Percentiles rank a stretch among this genome's conserved stretches.
These are phyloP conservation scores for Teleogryllus occipitalis DNA, from an alignment of 1,140 invertebrate species.

Conservation along the genomic window DNA sequence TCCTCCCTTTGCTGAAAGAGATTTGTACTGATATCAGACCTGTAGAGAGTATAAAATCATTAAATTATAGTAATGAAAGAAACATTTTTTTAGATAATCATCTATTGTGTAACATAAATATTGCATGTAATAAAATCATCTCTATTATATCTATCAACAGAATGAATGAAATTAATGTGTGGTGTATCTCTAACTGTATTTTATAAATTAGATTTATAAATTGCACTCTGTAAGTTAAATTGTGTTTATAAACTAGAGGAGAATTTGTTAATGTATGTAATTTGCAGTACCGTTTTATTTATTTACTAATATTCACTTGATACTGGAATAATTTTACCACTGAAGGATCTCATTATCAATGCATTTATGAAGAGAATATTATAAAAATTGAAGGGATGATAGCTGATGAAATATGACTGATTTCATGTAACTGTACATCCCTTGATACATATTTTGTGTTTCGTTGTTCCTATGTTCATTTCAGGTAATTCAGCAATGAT, in stretches of 20 bases:
- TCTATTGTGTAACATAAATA: not conserved
- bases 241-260: not conserved
- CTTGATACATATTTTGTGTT: not conserved
- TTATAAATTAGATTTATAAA: not conserved
- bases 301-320: not conserved
- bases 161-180: not conserved
- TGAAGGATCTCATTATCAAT: not conserved
- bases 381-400: not conserved
- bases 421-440: not conserved
- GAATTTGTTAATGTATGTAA: not conserved
- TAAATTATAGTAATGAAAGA: too few relatives aligned
- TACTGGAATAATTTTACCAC: not conserved
- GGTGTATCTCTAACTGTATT: not conserved
- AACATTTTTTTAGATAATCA: too few relatives aligned
- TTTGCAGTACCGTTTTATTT: not conserved
- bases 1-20: too few relatives aligned
- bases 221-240: not conserved
- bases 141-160: not conserved
- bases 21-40: too few relatives aligned
- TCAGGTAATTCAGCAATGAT: not conserved
- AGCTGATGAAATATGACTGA: not conserved
- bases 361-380: not conserved
- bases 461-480: not conserved
- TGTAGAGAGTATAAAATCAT: too few relatives aligned
- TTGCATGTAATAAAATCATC: not conserved